Percentiles rank a stretch among this genome's conserved stretches.
Evolutionary conservation across 2,888 invertebrate genomes (phyloP).

Genomic region (Pheosia tremula): DNA sequence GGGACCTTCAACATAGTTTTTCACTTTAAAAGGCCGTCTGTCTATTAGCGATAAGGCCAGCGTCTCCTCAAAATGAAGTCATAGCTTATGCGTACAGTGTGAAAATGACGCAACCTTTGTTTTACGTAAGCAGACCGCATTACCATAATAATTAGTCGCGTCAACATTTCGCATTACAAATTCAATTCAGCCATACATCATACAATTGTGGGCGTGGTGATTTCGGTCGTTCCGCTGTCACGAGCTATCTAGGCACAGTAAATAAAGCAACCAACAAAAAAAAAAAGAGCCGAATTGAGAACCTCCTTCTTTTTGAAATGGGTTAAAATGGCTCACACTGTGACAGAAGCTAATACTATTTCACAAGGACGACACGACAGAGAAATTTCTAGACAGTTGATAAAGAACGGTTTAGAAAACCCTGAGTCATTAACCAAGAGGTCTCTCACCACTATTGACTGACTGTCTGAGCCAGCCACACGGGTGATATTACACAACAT

Average conservation of each 20-base stretch:
- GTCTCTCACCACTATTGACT: neutral
- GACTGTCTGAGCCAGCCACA: neutral
- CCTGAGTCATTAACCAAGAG: neutral
- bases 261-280: too few relatives aligned
- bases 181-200: conserved; percentile 3
- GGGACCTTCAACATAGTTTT: neutral
- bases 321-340: neutral
- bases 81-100: neutral
- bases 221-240: neutral
- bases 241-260: too few relatives aligned
- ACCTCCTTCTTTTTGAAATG: too few relatives aligned
- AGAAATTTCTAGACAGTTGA: neutral
- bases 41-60: neutral
- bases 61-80: conserved; percentile 5
- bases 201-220: neutral
- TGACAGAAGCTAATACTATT: neutral
- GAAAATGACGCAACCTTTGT: conserved; percentile 5
- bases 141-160: conserved; percentile 5
- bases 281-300: too few relatives aligned
- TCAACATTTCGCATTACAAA: conserved; percentile 3
- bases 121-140: conserved; percentile 4
- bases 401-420: neutral
- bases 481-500: neutral
- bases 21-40: neutral
- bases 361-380: neutral